A percentile compares a stretch with the other conserved stretches of the same genome.
Evolutionary conservation across 2,113 vertebrate species (phyloP).

Genomic region (Cyanocitta stelleri): DNA sequence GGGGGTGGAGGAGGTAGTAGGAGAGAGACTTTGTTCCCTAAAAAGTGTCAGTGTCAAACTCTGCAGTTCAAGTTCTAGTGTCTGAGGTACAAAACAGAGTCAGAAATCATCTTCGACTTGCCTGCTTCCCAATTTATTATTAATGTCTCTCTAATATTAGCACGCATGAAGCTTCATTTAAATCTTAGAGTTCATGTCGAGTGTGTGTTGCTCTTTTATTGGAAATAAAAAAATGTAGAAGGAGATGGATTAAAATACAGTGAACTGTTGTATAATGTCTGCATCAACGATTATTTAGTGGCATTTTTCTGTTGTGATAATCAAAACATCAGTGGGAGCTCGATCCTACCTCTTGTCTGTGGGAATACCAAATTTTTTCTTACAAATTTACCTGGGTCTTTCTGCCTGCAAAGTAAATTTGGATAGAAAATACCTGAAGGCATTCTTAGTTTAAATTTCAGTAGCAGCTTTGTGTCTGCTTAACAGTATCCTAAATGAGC

Average conservation of each 20-base stretch:
- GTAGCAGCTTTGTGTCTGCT: neutral
- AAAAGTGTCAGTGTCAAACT: constrained; percentile 84
- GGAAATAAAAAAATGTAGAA: neutral
- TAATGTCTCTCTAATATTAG: constrained; percentile 54
- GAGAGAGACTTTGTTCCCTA: constrained; percentile 79
- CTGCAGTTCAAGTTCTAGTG: constrained; percentile 81
- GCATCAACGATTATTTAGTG: neutral
- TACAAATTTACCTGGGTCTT: neutral
- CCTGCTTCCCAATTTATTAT: constrained; percentile 63
- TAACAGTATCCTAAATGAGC: neutral
- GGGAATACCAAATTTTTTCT: neutral
- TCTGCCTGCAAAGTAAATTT: neutral
- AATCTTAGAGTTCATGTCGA: constrained; percentile 17
- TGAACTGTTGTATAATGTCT: neutral
- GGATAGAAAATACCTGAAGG: neutral
- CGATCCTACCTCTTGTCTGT: neutral
- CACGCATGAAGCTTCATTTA: constrained; percentile 20
- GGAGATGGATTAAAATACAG: constrained; percentile 8
- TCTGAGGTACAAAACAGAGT: constrained; percentile 55
- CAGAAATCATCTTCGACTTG: constrained; percentile 20
- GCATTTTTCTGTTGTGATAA: neutral
- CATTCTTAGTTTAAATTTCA: neutral
- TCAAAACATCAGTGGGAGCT: neutral
- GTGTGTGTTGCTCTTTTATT: constrained; percentile 23
- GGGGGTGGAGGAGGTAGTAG: constrained; percentile 57